Base-by-base conservation (phyloP, 1,140 invertebrate genomes). In the Lanistes nyassanus region DNA sequence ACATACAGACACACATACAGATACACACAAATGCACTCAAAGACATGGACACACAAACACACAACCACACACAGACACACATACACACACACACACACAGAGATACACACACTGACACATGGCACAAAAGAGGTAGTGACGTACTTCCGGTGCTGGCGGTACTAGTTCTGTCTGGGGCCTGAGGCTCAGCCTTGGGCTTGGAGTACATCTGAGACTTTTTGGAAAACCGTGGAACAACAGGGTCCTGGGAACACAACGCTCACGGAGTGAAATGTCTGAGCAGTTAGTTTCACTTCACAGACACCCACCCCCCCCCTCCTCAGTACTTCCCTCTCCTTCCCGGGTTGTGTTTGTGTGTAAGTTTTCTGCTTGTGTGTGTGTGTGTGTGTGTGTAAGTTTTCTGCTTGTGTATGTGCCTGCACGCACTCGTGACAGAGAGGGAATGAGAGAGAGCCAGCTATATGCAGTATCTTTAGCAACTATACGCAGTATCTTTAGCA, bases 121-220 rank as follows among this genome's bases (percentile, higher is more conserved):
- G n/a, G 29, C 56, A 16, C 11, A 1, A 4, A 1, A 67, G 16
- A 42, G 16, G 9, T 1, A 21, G 36, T n/a, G 37, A 67, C 65
- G 37, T 42, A 68, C 66, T 68, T 36, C 36, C 36, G 29, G 36
- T 67, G 36, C 65, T 67, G 66, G 66, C 66, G n/a, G 19, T 68
- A 39, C 66, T 68, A 39, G 37, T 31, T 0, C 66, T 39, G 39
- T 68, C 66, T 31, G 23, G 21, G 23, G 0, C 6, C 0, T 2
- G 34, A 0, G 11, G 66, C 34, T 21, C 19, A 16, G 29, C 26
- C 66, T 51, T 51, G 13, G 66, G 53, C 42, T 68, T 68, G 66
- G 0, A 26, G 42, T 26, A 68, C 42, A 51, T 7, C n/a, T 47
- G n/a, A 4, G 66, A 11, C 26, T 51, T 68, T 26, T 42, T 53